Percentiles rank a stretch among this genome's conserved stretches.
Evolutionary conservation across 64 coral and sea anemone species (phyloP).

Genomic region (Orbicella faveolata): DNA sequence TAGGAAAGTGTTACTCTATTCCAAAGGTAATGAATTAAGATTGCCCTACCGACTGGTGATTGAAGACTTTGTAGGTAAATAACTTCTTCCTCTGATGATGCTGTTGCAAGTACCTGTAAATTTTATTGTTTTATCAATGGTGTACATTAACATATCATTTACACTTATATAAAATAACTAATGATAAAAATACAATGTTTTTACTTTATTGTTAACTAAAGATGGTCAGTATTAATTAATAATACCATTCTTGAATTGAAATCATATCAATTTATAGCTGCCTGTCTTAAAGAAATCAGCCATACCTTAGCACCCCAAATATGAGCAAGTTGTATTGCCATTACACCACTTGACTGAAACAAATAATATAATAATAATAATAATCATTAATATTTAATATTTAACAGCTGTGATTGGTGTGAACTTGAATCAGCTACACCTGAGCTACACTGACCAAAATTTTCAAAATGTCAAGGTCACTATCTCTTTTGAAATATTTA

Average conservation of each 20-base stretch:
- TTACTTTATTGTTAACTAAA: too few species aligned
- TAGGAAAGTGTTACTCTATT: too few species aligned
- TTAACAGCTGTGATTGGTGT: too few species aligned
- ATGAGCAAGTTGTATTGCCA: constrained; percentile 89
- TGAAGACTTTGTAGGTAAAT: constrained; percentile 81
- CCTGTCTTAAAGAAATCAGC: neutral
- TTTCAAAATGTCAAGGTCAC: neutral
- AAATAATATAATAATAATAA: neutral
- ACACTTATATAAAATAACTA: neutral
- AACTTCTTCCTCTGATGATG: constrained; percentile 79
- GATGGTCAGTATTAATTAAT: too few species aligned
- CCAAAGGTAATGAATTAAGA: neutral
- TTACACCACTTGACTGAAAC: constrained; percentile 73
- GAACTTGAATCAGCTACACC: too few species aligned
- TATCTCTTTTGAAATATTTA: too few species aligned
- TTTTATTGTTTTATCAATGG: neutral
- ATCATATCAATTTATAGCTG: too few species aligned
- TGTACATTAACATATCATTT: neutral
- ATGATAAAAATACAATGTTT: too few species aligned
- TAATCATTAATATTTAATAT: too few species aligned
- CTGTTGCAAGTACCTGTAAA: constrained; percentile 86
- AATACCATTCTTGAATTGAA: too few species aligned
- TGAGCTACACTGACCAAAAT: neutral
- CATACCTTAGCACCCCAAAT: constrained; percentile 92
- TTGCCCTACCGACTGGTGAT: constrained; percentile 66